phyloP scores from a whole-genome alignment of 2,888 invertebrate genomes.

The Aporophyla lueneburgensis region DNA sequence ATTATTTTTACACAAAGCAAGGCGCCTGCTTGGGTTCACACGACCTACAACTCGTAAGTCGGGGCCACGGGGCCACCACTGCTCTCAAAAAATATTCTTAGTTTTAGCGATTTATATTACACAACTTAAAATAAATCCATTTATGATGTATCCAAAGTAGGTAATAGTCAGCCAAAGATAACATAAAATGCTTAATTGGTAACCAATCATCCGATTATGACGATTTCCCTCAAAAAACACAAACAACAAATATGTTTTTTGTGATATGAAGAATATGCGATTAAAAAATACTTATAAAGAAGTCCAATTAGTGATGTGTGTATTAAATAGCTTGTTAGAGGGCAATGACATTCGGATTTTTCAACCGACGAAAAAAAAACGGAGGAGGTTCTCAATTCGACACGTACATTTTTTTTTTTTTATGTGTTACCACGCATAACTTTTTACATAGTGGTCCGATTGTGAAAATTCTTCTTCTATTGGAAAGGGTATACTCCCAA shows the following conservation, averaged over 20 bases:
- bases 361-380: too few species aligned
- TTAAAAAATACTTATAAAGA: slow-evolving; percentile 59
- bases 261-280: slow-evolving; percentile 33
- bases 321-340: slow-evolving; percentile 34
- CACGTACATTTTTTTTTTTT: too few species aligned
- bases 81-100: too few species aligned
- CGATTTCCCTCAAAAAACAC: slow-evolving; percentile 35
- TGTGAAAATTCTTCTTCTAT: too few species aligned
- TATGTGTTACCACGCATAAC: too few species aligned
- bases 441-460: too few species aligned
- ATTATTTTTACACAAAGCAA: too few species aligned
- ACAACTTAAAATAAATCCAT: background rate
- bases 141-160: background rate
- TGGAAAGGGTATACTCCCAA: too few species aligned
- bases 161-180: slow-evolving; percentile 31
- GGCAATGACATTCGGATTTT: slow-evolving; percentile 33
- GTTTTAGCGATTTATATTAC: background rate
- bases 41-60: too few species aligned
- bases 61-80: too few species aligned
- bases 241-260: slow-evolving; percentile 29
- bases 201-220: slow-evolving; percentile 31
- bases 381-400: too few species aligned
- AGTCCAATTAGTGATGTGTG: slow-evolving; percentile 46
- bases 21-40: too few species aligned
- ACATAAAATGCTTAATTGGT: slow-evolving; percentile 30